Evolutionary conservation across 2,888 invertebrate species (phyloP).

Genomic region (Tigriopus californicus): DNA sequence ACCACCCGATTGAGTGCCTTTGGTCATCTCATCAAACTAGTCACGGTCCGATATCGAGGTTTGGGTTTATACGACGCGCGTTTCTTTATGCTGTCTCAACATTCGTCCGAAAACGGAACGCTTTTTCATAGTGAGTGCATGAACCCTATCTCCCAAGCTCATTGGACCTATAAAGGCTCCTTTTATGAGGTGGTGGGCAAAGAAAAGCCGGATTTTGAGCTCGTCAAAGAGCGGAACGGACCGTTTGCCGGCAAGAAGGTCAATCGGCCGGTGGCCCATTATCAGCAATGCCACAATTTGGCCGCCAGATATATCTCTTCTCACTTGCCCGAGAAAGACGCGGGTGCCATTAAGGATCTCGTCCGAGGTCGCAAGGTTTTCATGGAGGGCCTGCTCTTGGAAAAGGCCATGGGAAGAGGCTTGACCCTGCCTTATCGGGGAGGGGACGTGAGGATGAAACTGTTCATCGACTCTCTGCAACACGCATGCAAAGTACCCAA

Average conservation of each 20-base stretch:
- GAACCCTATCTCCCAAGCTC: conserved; percentile 1
- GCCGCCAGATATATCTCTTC: background rate
- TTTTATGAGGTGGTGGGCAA: background rate
- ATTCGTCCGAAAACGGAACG: background rate
- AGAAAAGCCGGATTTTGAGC: background rate
- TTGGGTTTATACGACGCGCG: background rate
- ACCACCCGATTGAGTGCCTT: background rate
- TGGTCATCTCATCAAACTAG: conserved; percentile 5
- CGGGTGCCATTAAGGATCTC: background rate
- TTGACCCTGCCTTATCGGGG: conserved; percentile 6
- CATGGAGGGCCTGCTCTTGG: background rate
- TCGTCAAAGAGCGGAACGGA: conserved; percentile 12
- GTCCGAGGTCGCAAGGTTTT: background rate
- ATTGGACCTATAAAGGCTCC: background rate
- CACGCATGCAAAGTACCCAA: conserved; percentile 15
- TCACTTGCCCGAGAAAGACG: background rate
- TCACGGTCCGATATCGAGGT: background rate
- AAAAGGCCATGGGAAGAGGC: conserved; percentile 10
- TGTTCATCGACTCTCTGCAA: conserved; percentile 11
- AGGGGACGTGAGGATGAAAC: conserved; percentile 2
- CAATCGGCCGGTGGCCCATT: conserved; percentile 14
- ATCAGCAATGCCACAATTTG: conserved; percentile 1
- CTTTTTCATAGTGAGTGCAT: background rate
- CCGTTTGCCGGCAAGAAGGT: conserved; percentile 15
- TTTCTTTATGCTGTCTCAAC: background rate